Conservation (phyloP, 2,113 vertebrate genomes). For the Toxostoma redivivum region DNA sequence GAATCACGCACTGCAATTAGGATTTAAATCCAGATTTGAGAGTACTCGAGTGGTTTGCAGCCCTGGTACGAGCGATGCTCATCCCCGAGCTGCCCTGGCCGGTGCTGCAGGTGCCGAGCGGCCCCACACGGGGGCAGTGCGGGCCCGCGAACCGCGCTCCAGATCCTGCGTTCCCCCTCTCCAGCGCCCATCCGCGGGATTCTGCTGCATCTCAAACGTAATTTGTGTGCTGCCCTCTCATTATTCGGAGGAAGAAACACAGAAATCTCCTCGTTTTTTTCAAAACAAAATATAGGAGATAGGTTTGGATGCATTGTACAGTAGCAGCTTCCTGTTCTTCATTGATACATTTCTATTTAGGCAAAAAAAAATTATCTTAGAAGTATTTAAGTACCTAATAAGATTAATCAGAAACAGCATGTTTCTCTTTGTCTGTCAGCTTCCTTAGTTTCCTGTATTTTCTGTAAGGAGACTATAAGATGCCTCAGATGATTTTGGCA, state of each 20-base stretch:
- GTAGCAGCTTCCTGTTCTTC: not conserved
- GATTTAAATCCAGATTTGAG: not conserved
- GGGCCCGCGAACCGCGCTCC: not conserved
- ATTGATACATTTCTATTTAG: not conserved
- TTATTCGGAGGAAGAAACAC: not conserved
- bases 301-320: not conserved
- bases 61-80: too few relatives aligned
- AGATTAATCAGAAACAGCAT: not conserved
- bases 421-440: not conserved
- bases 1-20: rapidly evolving
- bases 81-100: not conserved
- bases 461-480: not conserved
- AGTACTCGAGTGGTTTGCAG: rapidly evolving
- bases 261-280: not conserved
- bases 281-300: not conserved
- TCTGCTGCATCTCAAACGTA: rapidly evolving
- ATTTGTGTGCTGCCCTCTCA: not conserved
- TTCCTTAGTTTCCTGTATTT: not conserved
- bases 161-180: not conserved
- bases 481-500: not conserved
- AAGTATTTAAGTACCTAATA: not conserved
- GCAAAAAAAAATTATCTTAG: not conserved
- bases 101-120: not conserved
- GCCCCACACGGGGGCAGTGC: not conserved
- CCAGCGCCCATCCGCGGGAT: rapidly evolving